Evolutionary conservation across 2,113 vertebrate genomes (phyloP).

Genomic region (Mustela nigripes): DNA sequence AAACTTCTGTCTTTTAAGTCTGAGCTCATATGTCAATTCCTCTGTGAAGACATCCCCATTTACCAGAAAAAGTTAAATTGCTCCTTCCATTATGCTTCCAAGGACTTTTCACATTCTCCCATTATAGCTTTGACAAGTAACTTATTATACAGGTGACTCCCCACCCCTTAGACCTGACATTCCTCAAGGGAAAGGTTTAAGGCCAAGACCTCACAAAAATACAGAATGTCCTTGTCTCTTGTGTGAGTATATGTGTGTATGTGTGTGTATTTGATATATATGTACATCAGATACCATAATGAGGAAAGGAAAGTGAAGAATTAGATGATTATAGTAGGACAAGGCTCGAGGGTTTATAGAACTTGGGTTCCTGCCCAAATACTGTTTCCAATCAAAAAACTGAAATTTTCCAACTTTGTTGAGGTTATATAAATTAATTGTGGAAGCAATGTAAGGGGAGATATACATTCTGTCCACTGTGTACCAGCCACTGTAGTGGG

Average conservation of each 20-base stretch:
- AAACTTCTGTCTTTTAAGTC: conserved; percentile 34
- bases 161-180: background rate
- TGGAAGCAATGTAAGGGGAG: background rate
- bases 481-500: background rate
- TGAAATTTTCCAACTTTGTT: background rate
- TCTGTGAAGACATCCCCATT: background rate
- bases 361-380: background rate
- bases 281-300: conserved; percentile 9
- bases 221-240: background rate
- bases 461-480: background rate
- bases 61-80: conserved; percentile 23
- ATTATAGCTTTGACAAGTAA: background rate
- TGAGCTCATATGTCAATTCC: conserved; percentile 4
- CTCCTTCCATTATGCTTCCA: background rate
- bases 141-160: background rate
- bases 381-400: background rate
- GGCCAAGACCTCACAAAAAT: background rate
- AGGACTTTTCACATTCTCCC: background rate
- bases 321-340: background rate
- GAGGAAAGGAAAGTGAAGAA: background rate
- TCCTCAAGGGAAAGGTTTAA: background rate
- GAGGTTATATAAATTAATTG: background rate
- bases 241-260: background rate
- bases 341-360: conserved; percentile 15
- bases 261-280: background rate